Evolutionary conservation across 1,140 invertebrate genomes (phyloP), one percentile per base, ranked within the genome.

Genomic region (Cylas formicarius): DNA sequence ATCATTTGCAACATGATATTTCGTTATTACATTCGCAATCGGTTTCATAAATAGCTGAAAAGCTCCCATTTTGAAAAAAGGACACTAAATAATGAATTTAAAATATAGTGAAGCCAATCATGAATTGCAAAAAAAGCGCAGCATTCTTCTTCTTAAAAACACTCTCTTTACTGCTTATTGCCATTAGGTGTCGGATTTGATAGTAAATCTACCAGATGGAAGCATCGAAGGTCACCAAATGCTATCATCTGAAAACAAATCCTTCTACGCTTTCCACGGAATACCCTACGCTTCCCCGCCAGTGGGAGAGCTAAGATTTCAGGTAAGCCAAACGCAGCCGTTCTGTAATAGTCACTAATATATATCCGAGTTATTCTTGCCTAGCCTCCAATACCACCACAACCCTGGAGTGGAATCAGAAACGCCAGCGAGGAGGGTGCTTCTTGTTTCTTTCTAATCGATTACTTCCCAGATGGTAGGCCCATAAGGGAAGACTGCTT

Each of bases 281-380:
- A 22, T 43, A 19, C 41, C 41, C 16, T 43, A 34, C 14, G 41
- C 41, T 4, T 6, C 33, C 18, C 41, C 41, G n/a, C 41, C 41
- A 2, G 3, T 43, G 13, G 41, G 41, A 11, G 17, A 4, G 1
- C 14, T 43, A 23, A 43, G 41, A 24, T 43, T 43, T 43, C 41
- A 43, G 20, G 41, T 43, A 39, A 39, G 4, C 5, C 5, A 17
- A 9, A 2, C 22, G 9, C 31, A 14, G 13, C 1, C 14, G 13
- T 36, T 6, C 19, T 1, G n/a, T 8, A 26, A 26, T 8, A 8
- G 8, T 26, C 24, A 26, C 8, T 8, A 8, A 26, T 26, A 26
- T 26, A 8, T 26, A 26, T 26, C n/a, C n/a, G n/a, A 26, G 24
- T 26, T 8, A 8, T 26, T 26, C n/a, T 8, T 26, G 8, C n/a